phyloP scores from a whole-genome alignment of 2,797 vertebrate genomes.

The Sebastes trivittatus region DNA sequence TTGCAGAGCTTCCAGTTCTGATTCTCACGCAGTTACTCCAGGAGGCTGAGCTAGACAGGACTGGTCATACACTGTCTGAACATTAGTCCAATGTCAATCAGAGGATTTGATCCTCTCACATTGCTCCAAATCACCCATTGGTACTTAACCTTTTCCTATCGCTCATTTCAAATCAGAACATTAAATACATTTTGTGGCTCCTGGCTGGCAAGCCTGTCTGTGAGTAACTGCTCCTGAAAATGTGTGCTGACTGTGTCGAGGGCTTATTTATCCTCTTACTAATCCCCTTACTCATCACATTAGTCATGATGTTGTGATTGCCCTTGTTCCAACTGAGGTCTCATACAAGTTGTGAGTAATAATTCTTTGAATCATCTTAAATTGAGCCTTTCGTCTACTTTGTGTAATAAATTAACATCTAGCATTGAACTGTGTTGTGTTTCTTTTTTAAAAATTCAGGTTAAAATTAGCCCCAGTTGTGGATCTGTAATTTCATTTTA shows the following conservation, averaged over 20 bases:
- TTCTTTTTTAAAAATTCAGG: background rate
- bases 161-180: background rate
- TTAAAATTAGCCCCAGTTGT: background rate
- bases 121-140: background rate
- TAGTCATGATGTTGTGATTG: constrained; percentile 35
- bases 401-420: constrained; percentile 67
- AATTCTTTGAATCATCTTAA: constrained; percentile 65
- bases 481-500: background rate
- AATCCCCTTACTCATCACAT: constrained; percentile 5
- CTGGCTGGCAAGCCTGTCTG: background rate
- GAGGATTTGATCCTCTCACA: background rate
- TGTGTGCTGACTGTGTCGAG: constrained; percentile 6
- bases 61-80: constrained; percentile 12
- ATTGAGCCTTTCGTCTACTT: constrained; percentile 45
- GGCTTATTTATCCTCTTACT: constrained; percentile 2
- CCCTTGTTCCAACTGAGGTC: constrained; percentile 45
- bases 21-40: constrained; percentile 30
- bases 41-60: constrained; percentile 2
- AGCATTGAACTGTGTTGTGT: constrained; percentile 26
- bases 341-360: constrained; percentile 60
- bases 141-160: background rate
- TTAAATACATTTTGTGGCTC: background rate
- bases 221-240: constrained; percentile 7
- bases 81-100: background rate
- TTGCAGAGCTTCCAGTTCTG: constrained; percentile 42